A percentile compares a stretch with the other conserved stretches of the same genome.
Evolutionary conservation across 2,888 invertebrate genomes (phyloP).

Genomic region (Napeogenes sylphis): DNA sequence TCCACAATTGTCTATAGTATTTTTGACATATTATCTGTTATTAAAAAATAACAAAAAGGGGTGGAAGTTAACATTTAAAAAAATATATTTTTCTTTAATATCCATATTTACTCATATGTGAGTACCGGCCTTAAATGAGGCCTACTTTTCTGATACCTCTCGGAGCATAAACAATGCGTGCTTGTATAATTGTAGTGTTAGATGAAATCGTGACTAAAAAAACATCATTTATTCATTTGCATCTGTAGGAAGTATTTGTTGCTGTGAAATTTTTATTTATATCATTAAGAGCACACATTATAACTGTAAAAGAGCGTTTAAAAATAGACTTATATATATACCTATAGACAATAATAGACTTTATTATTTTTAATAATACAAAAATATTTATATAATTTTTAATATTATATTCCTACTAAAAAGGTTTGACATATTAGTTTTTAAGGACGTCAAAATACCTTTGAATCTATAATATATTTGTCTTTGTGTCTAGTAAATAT

Average conservation of each 20-base stretch:
- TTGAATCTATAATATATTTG: too few species aligned
- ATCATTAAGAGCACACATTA: too few species aligned
- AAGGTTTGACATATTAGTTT: too few species aligned
- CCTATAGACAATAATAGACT: background rate
- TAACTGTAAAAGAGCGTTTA: too few species aligned
- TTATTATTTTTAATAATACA: conserved; percentile 9
- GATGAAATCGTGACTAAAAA: background rate
- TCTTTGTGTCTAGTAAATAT: too few species aligned
- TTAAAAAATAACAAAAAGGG: too few species aligned
- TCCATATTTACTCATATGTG: background rate
- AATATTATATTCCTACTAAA: too few species aligned
- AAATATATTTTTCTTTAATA: too few species aligned
- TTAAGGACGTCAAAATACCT: too few species aligned
- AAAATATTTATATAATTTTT: conserved; percentile 4
- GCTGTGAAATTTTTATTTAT: background rate
- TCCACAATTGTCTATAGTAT: background rate
- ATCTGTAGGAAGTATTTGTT: background rate
- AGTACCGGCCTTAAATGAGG: background rate
- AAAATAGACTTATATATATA: too few species aligned
- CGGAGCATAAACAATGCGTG: conserved; percentile 30
- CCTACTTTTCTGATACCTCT: conserved; percentile 5
- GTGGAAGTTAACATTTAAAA: too few species aligned
- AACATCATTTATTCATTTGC: background rate
- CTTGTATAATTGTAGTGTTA: conserved; percentile 12
- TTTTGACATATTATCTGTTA: too few species aligned